Base-by-base conservation (phyloP, 2,888 invertebrate species). In the Archips crataeganus region DNA sequence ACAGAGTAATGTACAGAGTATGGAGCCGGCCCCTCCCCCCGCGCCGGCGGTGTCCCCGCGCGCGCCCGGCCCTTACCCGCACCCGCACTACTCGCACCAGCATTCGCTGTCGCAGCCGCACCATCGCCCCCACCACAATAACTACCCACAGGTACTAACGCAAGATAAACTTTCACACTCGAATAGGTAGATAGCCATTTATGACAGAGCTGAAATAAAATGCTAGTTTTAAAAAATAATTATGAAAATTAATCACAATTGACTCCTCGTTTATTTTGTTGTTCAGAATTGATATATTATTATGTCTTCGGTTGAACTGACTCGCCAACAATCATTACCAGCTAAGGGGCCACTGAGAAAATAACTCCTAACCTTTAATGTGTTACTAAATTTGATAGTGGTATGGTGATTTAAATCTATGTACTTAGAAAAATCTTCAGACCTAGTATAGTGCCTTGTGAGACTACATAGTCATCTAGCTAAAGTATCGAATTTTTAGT, bases 21-120 rank as follows among this genome's bases (percentile, higher is more conserved):
- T 76, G 75, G 79, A 79, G 34, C 78, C 78, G 13, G 47, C 6
- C 8, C 54, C 54, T 15, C 63, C 65, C 3, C 51, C 54, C 60
- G 54, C 61, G 45, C 59, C 65, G 39, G 45, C 57, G 2, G 57
- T 2, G 42, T 42, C 66, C 11, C 59, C 34, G 77, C 77, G 65
- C 47, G 71, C 74, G 15, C 77, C 79, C 0, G 75, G 76, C 13
- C 75, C 79, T 42, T 79, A 80, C 34, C 81, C 88, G 69, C 90
- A 90, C 81, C 82, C 88, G 70, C 90, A 90, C 81, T 92, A 93
- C 84, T 87, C 91, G 76, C 94, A 94, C 87, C 89, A 93, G 63
- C 94, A 94, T 85, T 91, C 93, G 8, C 86, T 88, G 79, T 92
- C 92, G 71, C 93, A 92, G 78, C 93, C 91, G 70, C 77, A 87